These are phyloP conservation scores for Takifugu bimaculatus DNA, from an alignment of 2,113 vertebrate genomes.

Conservation along the genomic window DNA sequence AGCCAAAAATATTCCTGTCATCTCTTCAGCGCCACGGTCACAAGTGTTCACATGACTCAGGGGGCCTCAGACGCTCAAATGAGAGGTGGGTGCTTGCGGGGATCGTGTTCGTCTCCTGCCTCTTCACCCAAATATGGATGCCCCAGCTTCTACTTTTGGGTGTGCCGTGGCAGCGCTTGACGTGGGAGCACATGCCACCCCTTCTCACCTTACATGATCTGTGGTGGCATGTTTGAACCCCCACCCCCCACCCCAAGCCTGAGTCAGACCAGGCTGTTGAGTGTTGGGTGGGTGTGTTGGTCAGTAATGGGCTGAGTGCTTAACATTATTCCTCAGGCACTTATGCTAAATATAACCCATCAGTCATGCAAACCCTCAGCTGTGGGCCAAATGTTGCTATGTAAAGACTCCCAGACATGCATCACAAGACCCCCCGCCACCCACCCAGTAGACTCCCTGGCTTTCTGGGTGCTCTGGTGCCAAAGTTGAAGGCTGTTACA, in stretches of 20 bases:
- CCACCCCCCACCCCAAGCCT: slow-evolving; percentile 1
- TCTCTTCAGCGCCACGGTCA: slow-evolving; percentile 17
- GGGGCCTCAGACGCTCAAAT: slow-evolving; percentile 13
- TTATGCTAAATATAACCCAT: slow-evolving; percentile 65
- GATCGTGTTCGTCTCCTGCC: slow-evolving; percentile 18
- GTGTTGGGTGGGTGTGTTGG: slow-evolving; percentile 25
- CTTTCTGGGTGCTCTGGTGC: neutral
- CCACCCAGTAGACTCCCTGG: slow-evolving; percentile 11
- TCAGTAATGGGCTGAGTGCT: slow-evolving; percentile 42
- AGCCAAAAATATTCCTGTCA: slow-evolving; percentile 26
- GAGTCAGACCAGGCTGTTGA: slow-evolving; percentile 19
- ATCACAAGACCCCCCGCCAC: slow-evolving; percentile 54
- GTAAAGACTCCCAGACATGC: slow-evolving; percentile 47
- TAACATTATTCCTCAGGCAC: slow-evolving; percentile 46
- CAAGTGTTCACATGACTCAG: slow-evolving; percentile 41
- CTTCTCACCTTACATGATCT: slow-evolving; percentile 50
- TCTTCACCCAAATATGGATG: slow-evolving; percentile 48
- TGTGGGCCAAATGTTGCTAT: slow-evolving; percentile 43
- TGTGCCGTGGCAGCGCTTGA: slow-evolving; percentile 43
- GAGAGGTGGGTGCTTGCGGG: slow-evolving; percentile 29
- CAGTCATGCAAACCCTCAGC: slow-evolving; percentile 27
- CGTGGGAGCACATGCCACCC: slow-evolving; percentile 39
- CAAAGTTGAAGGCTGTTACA: neutral
- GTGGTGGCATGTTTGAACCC: slow-evolving; percentile 16
- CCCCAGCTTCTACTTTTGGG: slow-evolving; percentile 14